phyloP scores from a whole-genome alignment of 1,140 invertebrate genomes.

The Musca domestica region DNA sequence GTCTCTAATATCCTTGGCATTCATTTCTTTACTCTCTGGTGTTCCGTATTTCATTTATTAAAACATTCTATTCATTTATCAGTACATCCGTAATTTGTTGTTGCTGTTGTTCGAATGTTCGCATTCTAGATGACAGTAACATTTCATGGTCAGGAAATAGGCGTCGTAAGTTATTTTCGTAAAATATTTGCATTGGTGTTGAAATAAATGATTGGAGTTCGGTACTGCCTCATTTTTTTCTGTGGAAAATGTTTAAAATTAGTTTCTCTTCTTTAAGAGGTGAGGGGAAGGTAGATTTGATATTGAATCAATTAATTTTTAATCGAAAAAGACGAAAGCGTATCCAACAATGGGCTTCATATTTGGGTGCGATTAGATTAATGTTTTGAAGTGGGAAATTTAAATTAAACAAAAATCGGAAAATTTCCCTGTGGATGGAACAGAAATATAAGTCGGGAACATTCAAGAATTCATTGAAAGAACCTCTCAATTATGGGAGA shows the following conservation, averaged over 20 bases:
- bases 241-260: no score
- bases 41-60: constrained; percentile 9
- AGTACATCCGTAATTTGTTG: constrained; percentile 16
- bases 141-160: neutral
- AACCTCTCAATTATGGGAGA: no score
- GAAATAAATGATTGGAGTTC: no score
- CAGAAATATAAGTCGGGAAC: no score
- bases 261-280: no score
- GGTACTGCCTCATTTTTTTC: no score
- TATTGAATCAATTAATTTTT: constrained; percentile 32
- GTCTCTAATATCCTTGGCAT: neutral
- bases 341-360: no score
- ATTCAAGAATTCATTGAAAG: no score
- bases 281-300: neutral
- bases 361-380: constrained; percentile 30
- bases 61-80: constrained; percentile 29
- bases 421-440: no score
- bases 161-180: neutral
- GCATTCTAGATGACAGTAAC: neutral
- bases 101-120: neutral
- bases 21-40: neutral
- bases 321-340: constrained; percentile 28
- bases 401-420: neutral
- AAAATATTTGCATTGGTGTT: no score
- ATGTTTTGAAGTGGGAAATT: constrained; percentile 25